phyloP scores from a whole-genome alignment of 2,113 vertebrate species.

The Hymenochirus boettgeri region DNA sequence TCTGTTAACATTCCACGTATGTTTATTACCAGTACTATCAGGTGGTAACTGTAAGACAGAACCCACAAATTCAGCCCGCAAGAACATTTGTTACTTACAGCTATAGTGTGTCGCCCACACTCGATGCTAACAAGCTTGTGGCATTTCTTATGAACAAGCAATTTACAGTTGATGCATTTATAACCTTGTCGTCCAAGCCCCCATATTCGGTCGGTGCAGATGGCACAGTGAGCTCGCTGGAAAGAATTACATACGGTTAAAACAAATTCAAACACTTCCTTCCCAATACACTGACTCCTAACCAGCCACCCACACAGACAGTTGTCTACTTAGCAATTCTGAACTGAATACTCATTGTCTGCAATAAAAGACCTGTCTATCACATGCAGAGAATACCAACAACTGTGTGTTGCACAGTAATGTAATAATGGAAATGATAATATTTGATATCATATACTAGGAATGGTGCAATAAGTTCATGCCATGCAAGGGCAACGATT shows the following conservation, averaged over 20 bases:
- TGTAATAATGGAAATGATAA: too few relatives aligned
- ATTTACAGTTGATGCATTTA: slow-evolving; percentile 98
- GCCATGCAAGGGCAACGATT: too few relatives aligned
- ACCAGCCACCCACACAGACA: slow-evolving; percentile 3
- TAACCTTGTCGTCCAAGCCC: slow-evolving; percentile 95
- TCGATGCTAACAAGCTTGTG: slow-evolving; percentile 89
- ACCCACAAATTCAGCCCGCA: too few relatives aligned
- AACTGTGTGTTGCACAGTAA: too few relatives aligned
- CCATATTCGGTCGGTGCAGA: slow-evolving; percentile 96
- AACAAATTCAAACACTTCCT: slow-evolving; percentile 7
- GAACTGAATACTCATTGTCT: too few relatives aligned
- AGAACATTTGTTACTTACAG: slow-evolving; percentile 53
- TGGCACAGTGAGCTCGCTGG: slow-evolving; percentile 94
- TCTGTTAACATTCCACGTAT: neutral
- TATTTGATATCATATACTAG: too few relatives aligned
- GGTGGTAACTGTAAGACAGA: too few relatives aligned
- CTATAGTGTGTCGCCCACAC: slow-evolving; percentile 77
- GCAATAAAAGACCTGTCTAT: too few relatives aligned
- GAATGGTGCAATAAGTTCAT: too few relatives aligned
- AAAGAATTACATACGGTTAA: slow-evolving; percentile 7
- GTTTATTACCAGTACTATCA: too few relatives aligned
- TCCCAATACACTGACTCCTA: neutral
- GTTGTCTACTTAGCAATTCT: neutral
- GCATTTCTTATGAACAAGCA: slow-evolving; percentile 97
- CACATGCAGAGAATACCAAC: too few relatives aligned